Conservation (phyloP, 2,113 vertebrate genomes). For the Psilopogon haemacephalus region DNA sequence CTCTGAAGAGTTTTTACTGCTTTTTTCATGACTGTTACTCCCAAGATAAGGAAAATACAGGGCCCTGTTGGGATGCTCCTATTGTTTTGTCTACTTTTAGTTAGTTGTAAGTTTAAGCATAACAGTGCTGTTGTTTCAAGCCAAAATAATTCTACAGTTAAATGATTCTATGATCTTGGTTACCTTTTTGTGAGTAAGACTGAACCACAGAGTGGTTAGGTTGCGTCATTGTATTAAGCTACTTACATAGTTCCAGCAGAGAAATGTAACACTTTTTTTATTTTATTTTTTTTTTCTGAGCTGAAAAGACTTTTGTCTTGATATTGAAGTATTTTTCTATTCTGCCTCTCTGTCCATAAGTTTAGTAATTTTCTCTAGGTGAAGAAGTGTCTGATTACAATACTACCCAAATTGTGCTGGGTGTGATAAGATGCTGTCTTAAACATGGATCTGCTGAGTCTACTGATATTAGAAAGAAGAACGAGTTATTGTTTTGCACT, state of each 20-base stretch:
- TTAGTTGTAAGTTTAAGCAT: background rate
- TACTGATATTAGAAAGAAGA: background rate
- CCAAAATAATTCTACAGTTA: too few relatives aligned
- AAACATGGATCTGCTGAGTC: background rate
- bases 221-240: background rate
- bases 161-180: background rate
- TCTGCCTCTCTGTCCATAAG: background rate
- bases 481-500: background rate
- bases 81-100: background rate
- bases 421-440: background rate
- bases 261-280: background rate
- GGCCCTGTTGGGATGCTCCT: background rate
- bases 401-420: background rate
- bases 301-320: background rate
- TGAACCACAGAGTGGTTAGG: background rate
- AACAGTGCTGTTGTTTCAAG: background rate
- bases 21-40: background rate
- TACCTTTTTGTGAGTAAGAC: background rate
- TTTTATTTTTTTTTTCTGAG: background rate
- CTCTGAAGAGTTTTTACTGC: background rate
- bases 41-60: background rate
- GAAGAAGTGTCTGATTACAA: background rate
- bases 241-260: background rate
- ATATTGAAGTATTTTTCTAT: background rate
- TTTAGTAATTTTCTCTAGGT: background rate